Base-by-base conservation (phyloP, 2,888 invertebrate species). In the Caenorhabditis macrosperma region DNA sequence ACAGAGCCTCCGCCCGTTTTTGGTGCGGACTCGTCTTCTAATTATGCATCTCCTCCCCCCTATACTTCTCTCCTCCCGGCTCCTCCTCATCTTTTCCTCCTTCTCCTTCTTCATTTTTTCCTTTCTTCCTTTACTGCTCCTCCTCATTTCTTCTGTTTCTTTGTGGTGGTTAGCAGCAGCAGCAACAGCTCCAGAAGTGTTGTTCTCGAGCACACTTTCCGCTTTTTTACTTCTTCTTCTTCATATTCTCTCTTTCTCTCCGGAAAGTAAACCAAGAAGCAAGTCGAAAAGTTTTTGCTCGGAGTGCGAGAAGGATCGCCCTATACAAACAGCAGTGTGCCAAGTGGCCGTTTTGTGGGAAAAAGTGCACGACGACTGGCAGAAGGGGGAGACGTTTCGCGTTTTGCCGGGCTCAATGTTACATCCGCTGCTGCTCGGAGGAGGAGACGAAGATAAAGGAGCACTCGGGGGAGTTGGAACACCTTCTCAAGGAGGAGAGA, bases 61-160 rank as follows among this genome's bases (percentile, higher is more conserved):
- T 64, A 15, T 54, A 17, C 55, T 52, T 63, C 26, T n/a, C n/a
- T 60, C 52, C 41, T 28, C n/a, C 46, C n/a, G n/a, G n/a, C n/a
- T n/a, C 28, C 48, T 57, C 63, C 26, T 71, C 55, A 22, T 61
- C 33, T 59, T 71, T 44, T 44, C 46, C 52, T 50, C 55, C 26
- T 71, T 61, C 44, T 10, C 46, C 54, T 17, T 50, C 22, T 72
- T 41, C 55, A 33, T 46, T 22, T 28, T 15, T 54, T n/a, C n/a
- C 33, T 63, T 59, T 44, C 41, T 52, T 30, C 46, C 57, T 50
- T 48, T 30, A n/a, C n/a, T n/a, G n/a, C n/a, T n/a, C 33, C 24
- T 60, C 60, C 61, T 72, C 63, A 63, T 72, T 72, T 50, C 72
- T 64, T n/a, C n/a, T 72, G 72, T 72, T 72, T 72, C 72, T 72